Evolutionary conservation across 2,888 invertebrate species (phyloP), one percentile per base, ranked within the genome.

Genomic region (Anorthoa munda): DNA sequence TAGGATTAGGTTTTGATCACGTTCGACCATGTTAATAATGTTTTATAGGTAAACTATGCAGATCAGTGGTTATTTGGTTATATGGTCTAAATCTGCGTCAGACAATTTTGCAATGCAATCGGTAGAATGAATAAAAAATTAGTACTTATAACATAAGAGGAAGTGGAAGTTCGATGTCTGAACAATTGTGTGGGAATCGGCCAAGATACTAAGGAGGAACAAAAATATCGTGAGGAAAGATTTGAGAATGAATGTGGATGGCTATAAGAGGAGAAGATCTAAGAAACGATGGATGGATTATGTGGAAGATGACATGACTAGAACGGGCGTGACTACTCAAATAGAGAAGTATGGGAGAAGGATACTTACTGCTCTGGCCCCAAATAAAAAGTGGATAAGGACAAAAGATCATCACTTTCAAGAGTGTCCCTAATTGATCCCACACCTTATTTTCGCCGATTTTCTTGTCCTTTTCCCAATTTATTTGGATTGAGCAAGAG

Each of bases 1-100:
- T 66, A 73, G 78, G 56, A 23, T 55, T 55, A n/a, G 26, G 46
- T 1, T 61, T 21, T 48, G 46, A 46, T 53, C 68, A 78, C 72
- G 67, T 60, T 77, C 64, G 66, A 56, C 26, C 55, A 66, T n/a
- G 48, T 65, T 60, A 31, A 23, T 48, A 55, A 26, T 26, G 31
- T 72, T 45, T 59, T 51, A 23, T 64, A 46, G 18, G 18, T 69
- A 11, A 15, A 51, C n/a, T 15, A 56, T 58, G 58, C 12, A 39
- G n/a, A 39, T 58, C 4, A 39, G 39, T 4, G 39, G 18, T 18
- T 18, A 17, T 26, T 26, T 0, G 0, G 26, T 56, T 5, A 26
- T 56, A 2, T 18, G 17, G 9, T 9, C 26, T 48, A 31, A 31
- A 31, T 7, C 17, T 48, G 15, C 45, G 9, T 21, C 21, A 15